A percentile compares a stretch with the other conserved stretches of the same genome.
Evolutionary conservation across 2,113 vertebrate species (phyloP).

Genomic region (Onychostruthus taczanowskii): DNA sequence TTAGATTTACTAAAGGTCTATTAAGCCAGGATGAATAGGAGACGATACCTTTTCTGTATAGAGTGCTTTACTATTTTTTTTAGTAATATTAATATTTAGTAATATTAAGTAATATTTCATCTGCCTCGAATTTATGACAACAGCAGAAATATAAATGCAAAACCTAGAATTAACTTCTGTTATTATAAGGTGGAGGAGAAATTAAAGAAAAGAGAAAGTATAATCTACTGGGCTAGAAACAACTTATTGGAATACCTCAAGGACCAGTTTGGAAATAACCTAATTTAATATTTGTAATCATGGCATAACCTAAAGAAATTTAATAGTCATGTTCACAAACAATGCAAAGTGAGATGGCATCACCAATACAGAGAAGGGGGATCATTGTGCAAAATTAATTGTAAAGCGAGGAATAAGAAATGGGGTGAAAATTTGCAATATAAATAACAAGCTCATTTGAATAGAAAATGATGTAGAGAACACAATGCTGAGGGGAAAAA

Average conservation of each 20-base stretch:
- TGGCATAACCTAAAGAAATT: background rate
- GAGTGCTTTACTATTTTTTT: background rate
- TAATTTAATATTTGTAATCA: background rate
- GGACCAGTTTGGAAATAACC: background rate
- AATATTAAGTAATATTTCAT: background rate
- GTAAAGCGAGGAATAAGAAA: background rate
- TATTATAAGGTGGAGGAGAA: background rate
- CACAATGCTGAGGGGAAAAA: background rate
- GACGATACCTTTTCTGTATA: background rate
- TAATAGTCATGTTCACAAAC: background rate
- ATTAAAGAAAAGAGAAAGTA: background rate
- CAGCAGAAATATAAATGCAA: background rate
- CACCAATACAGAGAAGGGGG: background rate
- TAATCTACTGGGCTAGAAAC: background rate
- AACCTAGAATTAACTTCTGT: background rate
- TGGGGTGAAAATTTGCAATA: background rate
- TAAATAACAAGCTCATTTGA: background rate
- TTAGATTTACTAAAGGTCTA: background rate
- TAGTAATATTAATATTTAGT: no score
- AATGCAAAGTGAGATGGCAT: fast-evolving
- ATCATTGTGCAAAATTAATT: background rate
- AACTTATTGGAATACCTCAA: background rate
- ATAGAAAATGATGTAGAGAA: background rate
- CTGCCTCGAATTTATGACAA: background rate
- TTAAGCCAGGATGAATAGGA: background rate